Evolutionary conservation across 1,140 invertebrate genomes (phyloP), one percentile per base, ranked within the genome.

Genomic region (Musca domestica): DNA sequence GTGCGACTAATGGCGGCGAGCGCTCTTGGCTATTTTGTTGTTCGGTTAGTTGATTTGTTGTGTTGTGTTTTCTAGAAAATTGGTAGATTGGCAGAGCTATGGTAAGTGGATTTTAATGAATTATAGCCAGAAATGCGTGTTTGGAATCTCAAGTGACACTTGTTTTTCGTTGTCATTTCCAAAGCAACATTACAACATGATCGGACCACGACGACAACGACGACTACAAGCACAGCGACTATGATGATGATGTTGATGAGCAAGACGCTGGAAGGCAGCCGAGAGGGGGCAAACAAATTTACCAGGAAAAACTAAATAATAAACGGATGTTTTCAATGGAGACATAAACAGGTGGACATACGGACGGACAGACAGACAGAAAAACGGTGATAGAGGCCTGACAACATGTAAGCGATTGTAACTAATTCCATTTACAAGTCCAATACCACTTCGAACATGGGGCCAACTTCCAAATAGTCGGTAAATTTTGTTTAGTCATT

Each of bases 101-200:
- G 27, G 56, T 61, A 61, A 61, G 56, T 61, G 56, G 56, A 61
- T 61, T 61, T 61, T 61, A 61, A 61, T 61, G 56, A 61, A 61
- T 61, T 61, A 61, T 61, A 61, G 56, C 56, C 56, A 61, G 56
- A 61, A 61, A 61, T 61, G 56, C 56, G 56, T 61, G 56, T 61
- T 34, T 61, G 56, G 56, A 61, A 61, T 61, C 56, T 61, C 56
- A 61, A 61, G 27, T 61, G 27, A 61, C 56, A 61, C 56, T 61
- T 61, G 56, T 61, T 61, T 61, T 51, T 61, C 34, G 54, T 34
- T 61, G 56, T 61, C n/a, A 61, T 61, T 61, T 61, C 17, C 34
- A 5, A 41, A 41, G 34, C 34, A 41, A 41, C 34, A 41, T 41
- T 41, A 41, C 34, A 41, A 41, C 34, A 41, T 12, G 34, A 41